These are phyloP conservation scores for Dolichoris vasculosae DNA, from an alignment of 1,140 invertebrate species.

Conservation along the genomic window DNA sequence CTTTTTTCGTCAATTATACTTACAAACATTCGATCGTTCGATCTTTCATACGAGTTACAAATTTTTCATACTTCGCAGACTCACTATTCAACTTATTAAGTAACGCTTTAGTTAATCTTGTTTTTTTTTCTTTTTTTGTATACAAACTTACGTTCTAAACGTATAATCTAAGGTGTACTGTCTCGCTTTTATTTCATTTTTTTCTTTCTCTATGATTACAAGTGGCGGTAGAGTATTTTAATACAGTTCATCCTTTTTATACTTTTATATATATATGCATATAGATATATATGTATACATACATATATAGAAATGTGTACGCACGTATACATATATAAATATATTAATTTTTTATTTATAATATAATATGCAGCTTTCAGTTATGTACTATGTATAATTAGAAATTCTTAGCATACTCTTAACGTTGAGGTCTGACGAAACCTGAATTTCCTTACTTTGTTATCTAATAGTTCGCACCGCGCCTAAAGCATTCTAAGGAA, in stretches of 20 bases:
- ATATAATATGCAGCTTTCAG: conserved; percentile 60
- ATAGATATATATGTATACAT: conserved; percentile 51
- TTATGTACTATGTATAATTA: conserved; percentile 63
- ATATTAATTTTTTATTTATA: conserved; percentile 52
- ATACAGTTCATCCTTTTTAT: conserved; percentile 68
- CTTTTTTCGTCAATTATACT: conserved; percentile 29
- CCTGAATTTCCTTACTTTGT: conserved; percentile 67
- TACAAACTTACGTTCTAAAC: conserved; percentile 72
- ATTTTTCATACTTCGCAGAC: conserved; percentile 36
- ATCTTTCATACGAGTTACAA: conserved; percentile 33
- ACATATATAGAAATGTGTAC: conserved; percentile 45
- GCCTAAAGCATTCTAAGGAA: conserved; percentile 27
- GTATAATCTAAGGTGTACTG: conserved; percentile 67
- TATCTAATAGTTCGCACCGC: conserved; percentile 57
- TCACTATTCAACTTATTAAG: conserved; percentile 48
- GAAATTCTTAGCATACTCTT: conserved; percentile 61
- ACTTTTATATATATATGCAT: conserved; percentile 60
- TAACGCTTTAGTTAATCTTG: conserved; percentile 59
- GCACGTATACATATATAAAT: neutral
- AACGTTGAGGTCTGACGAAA: conserved; percentile 72
- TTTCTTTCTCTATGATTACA: conserved; percentile 63
- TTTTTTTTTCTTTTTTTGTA: conserved; percentile 64
- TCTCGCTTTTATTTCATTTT: conserved; percentile 56
- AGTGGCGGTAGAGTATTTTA: conserved; percentile 72
- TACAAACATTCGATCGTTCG: conserved; percentile 24